phyloP scores from a whole-genome alignment of 2,113 vertebrate genomes.

The Thamnophis sirtalis region DNA sequence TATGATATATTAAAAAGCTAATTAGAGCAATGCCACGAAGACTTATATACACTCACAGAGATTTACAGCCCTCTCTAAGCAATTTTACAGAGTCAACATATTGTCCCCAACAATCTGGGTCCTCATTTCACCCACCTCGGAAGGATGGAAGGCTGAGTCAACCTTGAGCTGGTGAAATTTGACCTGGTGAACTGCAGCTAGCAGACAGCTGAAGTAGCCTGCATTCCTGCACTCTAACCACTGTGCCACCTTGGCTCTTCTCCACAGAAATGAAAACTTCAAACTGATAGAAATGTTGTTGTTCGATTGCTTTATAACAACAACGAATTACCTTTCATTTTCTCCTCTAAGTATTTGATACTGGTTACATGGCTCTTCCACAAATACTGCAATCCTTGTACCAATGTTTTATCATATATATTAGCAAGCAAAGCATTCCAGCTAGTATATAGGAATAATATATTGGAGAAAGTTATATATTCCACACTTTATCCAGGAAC shows the following conservation, averaged over 20 bases:
- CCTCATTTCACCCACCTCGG: no score
- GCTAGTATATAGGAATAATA: neutral
- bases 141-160: no score
- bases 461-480: neutral
- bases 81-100: no score
- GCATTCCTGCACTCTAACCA: no score
- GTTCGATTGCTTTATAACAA: neutral
- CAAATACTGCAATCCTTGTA: neutral
- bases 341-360: neutral
- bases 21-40: neutral
- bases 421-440: neutral
- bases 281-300: neutral
- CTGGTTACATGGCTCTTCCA: neutral
- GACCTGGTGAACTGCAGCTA: no score
- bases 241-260: no score
- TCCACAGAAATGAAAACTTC: neutral
- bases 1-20: neutral
- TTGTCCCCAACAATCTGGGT: no score
- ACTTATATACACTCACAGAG: no score
- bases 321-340: neutral
- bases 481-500: neutral
- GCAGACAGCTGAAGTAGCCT: no score
- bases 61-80: no score
- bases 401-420: neutral
- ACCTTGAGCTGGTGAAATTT: no score